Evolutionary conservation across 2,113 vertebrate genomes (phyloP).

Genomic region (Chrysemys picta): DNA sequence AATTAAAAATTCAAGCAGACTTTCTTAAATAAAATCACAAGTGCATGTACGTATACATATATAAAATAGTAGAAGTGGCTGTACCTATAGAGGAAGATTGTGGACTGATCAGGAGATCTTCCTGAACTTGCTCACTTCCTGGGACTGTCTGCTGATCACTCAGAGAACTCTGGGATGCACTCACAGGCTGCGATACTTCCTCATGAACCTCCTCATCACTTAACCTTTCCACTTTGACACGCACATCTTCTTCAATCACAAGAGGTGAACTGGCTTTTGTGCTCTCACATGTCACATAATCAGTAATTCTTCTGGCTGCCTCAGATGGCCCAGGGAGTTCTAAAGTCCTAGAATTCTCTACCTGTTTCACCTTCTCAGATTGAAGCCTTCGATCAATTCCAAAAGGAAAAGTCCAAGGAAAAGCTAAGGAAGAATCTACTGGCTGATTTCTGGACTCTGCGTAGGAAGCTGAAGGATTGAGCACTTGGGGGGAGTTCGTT

Average conservation of each 20-base stretch:
- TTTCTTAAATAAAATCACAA: neutral
- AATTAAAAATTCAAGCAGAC: rapidly evolving
- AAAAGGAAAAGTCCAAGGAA: constrained; percentile 98
- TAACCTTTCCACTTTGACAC: constrained; percentile 94
- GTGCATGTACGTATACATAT: rapidly evolving
- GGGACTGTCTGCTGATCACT: constrained; percentile 98
- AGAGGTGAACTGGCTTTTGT: constrained; percentile 86
- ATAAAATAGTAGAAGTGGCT: neutral
- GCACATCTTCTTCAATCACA: constrained; percentile 91
- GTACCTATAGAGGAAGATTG: constrained; percentile 99
- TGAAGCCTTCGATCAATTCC: constrained; percentile 94
- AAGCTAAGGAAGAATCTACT: constrained; percentile 94
- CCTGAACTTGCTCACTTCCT: constrained; percentile 95
- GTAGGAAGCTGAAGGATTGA: constrained; percentile 92
- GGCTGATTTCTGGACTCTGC: constrained; percentile 89
- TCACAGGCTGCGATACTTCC: constrained; percentile 92
- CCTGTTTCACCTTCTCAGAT: constrained; percentile 92
- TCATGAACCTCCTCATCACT: constrained; percentile 98
- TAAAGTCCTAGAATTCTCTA: constrained; percentile 90
- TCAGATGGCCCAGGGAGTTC: constrained; percentile 90
- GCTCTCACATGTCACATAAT: constrained; percentile 95
- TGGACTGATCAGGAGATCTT: constrained; percentile 98
- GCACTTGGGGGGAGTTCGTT: constrained; percentile 92
- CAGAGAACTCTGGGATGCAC: constrained; percentile 95
- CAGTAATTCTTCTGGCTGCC: constrained; percentile 84